These are phyloP conservation scores for Sebastes matsubarae DNA, from an alignment of 2,797 vertebrate genomes.

Conservation along the genomic window DNA sequence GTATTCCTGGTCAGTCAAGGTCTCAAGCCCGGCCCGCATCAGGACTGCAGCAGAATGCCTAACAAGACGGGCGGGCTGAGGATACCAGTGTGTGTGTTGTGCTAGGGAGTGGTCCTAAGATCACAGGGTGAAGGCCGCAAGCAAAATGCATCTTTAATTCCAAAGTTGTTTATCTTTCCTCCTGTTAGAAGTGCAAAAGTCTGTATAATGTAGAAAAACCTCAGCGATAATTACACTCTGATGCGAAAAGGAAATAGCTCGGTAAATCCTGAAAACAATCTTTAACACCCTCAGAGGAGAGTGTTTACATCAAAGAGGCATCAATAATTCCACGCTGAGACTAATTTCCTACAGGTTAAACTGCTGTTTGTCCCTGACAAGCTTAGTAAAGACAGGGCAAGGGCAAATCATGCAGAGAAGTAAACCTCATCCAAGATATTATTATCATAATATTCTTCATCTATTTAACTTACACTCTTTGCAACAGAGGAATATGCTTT, in stretches of 20 bases:
- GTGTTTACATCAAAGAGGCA: slow-evolving; percentile 63
- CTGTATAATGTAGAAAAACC: slow-evolving; percentile 22
- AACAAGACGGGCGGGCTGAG: slow-evolving; percentile 44
- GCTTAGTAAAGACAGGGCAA: background rate
- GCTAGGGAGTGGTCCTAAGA: slow-evolving; percentile 38
- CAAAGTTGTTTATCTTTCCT: slow-evolving; percentile 59
- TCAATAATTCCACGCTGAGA: slow-evolving; percentile 51
- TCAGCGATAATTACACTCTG: slow-evolving; percentile 64
- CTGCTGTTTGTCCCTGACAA: slow-evolving; percentile 40
- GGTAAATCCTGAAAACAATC: slow-evolving; percentile 65
- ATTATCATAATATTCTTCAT: background rate
- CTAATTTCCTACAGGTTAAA: slow-evolving; percentile 69
- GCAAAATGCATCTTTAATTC: slow-evolving; percentile 76
- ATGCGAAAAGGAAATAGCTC: slow-evolving; percentile 49
- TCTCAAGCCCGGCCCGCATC: slow-evolving; percentile 49
- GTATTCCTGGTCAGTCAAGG: slow-evolving; percentile 70
- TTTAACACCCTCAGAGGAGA: slow-evolving; percentile 48
- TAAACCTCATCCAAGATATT: slow-evolving; percentile 6
- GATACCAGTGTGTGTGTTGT: slow-evolving; percentile 11
- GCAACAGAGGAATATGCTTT: background rate
- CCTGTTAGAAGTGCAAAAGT: slow-evolving; percentile 49
- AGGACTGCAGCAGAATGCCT: slow-evolving; percentile 66
- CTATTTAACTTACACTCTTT: background rate
- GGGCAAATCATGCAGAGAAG: slow-evolving; percentile 6
- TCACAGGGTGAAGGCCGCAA: slow-evolving; percentile 55